Conservation (phyloP, 2,113 vertebrate genomes). For the Grallaria varia region DNA sequence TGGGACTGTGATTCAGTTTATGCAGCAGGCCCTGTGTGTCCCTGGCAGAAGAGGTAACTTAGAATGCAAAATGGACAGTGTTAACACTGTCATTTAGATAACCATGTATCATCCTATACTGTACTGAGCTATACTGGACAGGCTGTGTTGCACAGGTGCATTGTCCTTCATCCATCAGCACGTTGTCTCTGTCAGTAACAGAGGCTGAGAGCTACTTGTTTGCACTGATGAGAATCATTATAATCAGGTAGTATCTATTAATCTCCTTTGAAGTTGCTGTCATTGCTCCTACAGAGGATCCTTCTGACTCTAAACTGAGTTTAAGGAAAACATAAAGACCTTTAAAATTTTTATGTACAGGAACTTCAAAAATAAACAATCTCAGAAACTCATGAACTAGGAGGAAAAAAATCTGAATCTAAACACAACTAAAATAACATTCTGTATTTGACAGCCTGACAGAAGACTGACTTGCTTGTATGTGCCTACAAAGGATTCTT, state of each 20-base stretch:
- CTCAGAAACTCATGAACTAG: not conserved
- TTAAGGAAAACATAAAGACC: not conserved
- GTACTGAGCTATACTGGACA: not conserved
- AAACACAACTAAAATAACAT: not conserved
- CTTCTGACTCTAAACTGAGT: not conserved
- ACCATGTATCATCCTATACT: accelerated
- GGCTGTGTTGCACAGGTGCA: not conserved
- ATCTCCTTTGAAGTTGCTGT: not conserved
- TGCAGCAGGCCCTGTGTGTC: not conserved
- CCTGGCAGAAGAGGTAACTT: not conserved
- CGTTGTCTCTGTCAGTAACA: not conserved
- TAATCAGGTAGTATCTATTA: not conserved
- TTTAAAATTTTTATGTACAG: not conserved
- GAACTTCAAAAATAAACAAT: not conserved
- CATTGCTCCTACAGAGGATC: not conserved
- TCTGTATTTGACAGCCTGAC: not conserved
- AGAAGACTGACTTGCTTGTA: not conserved
- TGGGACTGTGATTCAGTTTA: not conserved
- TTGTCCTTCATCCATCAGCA: not conserved
- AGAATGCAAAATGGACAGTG: not conserved
- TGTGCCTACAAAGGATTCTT: not conserved
- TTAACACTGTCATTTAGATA: not conserved
- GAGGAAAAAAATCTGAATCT: not conserved
- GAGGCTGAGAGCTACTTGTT: not conserved
- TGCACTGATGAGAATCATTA: not conserved